phyloP scores from a whole-genome alignment of 2,888 invertebrate species.

The Parnassius orleans region DNA sequence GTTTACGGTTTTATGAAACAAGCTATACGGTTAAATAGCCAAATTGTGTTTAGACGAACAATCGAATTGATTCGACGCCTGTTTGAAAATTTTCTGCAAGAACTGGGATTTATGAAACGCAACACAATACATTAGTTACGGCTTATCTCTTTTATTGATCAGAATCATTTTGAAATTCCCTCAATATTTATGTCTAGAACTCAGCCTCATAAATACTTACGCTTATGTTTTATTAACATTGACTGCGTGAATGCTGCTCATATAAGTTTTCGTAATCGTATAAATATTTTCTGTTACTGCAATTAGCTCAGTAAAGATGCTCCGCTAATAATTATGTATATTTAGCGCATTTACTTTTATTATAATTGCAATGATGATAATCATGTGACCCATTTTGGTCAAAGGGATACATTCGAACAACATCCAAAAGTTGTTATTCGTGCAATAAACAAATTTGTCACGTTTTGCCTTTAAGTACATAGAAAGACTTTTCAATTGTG shows the following conservation, averaged over 20 bases:
- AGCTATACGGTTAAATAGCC: slow-evolving; percentile 1
- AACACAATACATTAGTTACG: slow-evolving; percentile 32
- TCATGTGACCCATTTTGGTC: too few relatives aligned
- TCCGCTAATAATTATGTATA: too few relatives aligned
- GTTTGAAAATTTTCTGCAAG: slow-evolving; percentile 16
- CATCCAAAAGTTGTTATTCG: too few relatives aligned
- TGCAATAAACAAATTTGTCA: too few relatives aligned
- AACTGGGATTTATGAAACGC: slow-evolving; percentile 25
- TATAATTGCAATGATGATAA: too few relatives aligned
- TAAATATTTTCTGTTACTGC: not conserved
- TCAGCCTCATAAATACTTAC: slow-evolving; percentile 3
- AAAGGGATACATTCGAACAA: too few relatives aligned
- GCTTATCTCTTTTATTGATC: slow-evolving; percentile 22
- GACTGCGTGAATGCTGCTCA: slow-evolving; percentile 1
- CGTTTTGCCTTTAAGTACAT: too few relatives aligned
- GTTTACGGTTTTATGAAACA: slow-evolving; percentile 2
- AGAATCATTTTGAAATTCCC: slow-evolving; percentile 18
- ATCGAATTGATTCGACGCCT: slow-evolving; percentile 16
- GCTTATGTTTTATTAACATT: slow-evolving; percentile 14
- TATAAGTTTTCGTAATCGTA: slow-evolving; percentile 3
- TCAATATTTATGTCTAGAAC: slow-evolving; percentile 14
- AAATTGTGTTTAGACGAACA: slow-evolving; percentile 1
- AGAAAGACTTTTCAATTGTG: too few relatives aligned
- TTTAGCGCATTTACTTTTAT: too few relatives aligned
- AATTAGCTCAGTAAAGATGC: too few relatives aligned